Percentiles rank a stretch among this genome's conserved stretches.
Conservation (phyloP, 1,140 invertebrate genomes). For the Trichonephila inaurata region DNA sequence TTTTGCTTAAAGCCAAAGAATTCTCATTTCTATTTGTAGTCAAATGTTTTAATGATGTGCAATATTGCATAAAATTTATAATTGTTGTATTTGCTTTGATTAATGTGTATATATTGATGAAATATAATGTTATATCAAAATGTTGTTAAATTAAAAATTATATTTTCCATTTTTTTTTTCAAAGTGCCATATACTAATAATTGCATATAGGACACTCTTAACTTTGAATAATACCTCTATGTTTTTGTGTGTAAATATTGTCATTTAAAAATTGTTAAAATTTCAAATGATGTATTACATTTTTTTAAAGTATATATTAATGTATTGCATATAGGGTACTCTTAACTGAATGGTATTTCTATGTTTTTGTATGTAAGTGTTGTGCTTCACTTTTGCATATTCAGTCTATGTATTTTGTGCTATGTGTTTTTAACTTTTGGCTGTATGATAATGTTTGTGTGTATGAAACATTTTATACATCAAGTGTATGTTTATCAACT, state of each 20-base stretch:
- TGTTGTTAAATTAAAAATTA: not conserved
- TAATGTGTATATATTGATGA: not conserved
- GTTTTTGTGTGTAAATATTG: not conserved
- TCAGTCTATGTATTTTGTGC: not conserved
- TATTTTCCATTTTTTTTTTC: not conserved
- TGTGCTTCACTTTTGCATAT: not conserved
- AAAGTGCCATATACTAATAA: not conserved
- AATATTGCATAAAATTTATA: not conserved
- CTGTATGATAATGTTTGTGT: not conserved
- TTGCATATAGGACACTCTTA: not conserved
- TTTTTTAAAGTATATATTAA: not conserved
- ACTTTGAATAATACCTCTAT: not conserved
- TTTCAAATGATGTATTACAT: not conserved
- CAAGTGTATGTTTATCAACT: not conserved
- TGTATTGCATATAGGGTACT: not conserved
- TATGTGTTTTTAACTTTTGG: not conserved
- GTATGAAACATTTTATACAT: not conserved
- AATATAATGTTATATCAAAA: not conserved
- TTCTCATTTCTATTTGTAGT: not conserved
- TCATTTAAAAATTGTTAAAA: not conserved
- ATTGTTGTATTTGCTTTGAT: not conserved
- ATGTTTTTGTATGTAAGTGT: not conserved
- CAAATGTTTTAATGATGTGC: not conserved
- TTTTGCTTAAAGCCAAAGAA: not conserved
- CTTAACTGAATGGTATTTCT: not conserved